phyloP scores from a whole-genome alignment of 2,888 invertebrate species.

The Laothoe populi region DNA sequence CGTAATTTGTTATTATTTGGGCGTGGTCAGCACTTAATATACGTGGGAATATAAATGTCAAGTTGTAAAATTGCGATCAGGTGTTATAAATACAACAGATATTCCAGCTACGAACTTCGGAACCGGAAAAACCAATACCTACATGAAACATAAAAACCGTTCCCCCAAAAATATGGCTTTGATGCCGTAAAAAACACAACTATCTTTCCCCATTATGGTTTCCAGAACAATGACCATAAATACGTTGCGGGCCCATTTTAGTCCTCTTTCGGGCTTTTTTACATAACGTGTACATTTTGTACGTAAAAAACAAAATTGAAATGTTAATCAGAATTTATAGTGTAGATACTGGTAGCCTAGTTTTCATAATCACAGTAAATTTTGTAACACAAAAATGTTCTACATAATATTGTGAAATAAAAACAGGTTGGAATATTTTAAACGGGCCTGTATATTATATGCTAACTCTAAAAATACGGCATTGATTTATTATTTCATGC shows the following conservation, averaged over 20 bases:
- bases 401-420: too few species aligned
- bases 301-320: constrained; percentile 22
- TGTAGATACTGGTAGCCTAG: background rate
- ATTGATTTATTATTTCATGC: too few species aligned
- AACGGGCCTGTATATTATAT: too few species aligned
- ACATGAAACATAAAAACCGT: constrained; percentile 39
- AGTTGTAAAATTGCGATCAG: constrained; percentile 16
- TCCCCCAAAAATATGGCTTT: constrained; percentile 39
- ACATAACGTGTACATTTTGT: constrained; percentile 19
- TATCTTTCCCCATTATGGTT: constrained; percentile 46
- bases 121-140: constrained; percentile 39
- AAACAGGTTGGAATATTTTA: too few species aligned
- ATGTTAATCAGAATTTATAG: constrained; percentile 3
- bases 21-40: background rate
- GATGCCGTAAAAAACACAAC: constrained; percentile 37
- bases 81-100: constrained; percentile 7
- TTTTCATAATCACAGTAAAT: background rate
- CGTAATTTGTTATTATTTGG: background rate
- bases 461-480: too few species aligned
- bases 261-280: constrained; percentile 14
- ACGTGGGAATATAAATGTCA: background rate
- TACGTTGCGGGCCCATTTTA: constrained; percentile 37
- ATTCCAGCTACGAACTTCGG: constrained; percentile 8
- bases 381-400: too few species aligned
- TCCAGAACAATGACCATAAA: constrained; percentile 50